Percentiles rank a stretch among this genome's conserved stretches.
phyloP scores from a whole-genome alignment of 2,113 vertebrate genomes.

The Helogale parvula region DNA sequence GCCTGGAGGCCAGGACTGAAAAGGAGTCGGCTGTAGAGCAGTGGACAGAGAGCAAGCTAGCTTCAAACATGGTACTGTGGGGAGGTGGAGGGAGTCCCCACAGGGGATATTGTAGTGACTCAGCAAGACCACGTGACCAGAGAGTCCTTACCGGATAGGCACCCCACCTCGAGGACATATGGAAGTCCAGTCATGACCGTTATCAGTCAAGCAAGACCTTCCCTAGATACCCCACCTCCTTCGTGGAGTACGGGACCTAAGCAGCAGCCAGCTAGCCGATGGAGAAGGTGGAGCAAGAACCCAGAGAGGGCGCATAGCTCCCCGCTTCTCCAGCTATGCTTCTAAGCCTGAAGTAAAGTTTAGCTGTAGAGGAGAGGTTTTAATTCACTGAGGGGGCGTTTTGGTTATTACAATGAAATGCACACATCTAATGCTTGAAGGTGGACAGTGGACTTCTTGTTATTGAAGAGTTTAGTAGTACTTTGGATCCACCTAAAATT shows the following conservation, averaged over 20 bases:
- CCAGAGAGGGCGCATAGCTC: neutral
- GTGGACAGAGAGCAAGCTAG: neutral
- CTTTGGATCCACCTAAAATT: neutral
- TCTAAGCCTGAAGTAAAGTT: neutral
- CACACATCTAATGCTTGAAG: neutral
- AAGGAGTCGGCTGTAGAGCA: neutral
- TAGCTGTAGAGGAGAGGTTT: neutral
- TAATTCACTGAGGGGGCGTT: neutral
- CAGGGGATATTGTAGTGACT: neutral
- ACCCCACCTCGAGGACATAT: neutral
- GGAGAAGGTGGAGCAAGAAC: neutral
- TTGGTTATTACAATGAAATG: neutral
- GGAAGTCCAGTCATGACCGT: neutral
- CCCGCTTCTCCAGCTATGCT: neutral
- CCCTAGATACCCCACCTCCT: fast-evolving
- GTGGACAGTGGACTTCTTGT: neutral
- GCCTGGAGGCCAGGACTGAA: neutral
- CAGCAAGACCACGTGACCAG: neutral
- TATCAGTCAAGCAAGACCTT: neutral
- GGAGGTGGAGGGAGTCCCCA: neutral
- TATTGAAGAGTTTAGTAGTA: neutral
- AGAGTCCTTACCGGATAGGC: neutral
- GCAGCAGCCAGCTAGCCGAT: neutral
- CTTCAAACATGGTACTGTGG: no score
- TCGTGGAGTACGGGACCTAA: neutral